These are phyloP conservation scores for Ganaspis brasiliensis DNA, from an alignment of 2,888 invertebrate genomes.

Conservation along the genomic window DNA sequence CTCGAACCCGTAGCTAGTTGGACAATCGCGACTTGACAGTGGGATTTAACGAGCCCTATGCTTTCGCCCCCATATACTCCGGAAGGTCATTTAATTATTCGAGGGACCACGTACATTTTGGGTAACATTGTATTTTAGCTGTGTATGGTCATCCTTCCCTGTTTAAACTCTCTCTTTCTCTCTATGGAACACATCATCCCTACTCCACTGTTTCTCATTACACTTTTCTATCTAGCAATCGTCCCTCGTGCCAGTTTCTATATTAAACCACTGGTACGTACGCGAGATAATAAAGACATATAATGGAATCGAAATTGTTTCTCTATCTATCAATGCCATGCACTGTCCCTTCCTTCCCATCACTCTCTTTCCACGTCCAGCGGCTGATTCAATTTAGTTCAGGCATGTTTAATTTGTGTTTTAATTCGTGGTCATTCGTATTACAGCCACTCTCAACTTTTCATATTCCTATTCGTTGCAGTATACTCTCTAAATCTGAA, in stretches of 20 bases:
- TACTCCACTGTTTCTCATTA: conserved; percentile 49
- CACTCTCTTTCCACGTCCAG: conserved; percentile 49
- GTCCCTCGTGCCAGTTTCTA: conserved; percentile 73
- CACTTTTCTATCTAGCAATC: conserved; percentile 57
- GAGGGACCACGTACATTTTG: conserved; percentile 62
- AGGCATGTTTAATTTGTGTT: conserved; percentile 75
- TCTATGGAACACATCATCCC: conserved; percentile 47
- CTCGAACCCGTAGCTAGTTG: conserved; percentile 72
- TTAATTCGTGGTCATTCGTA: conserved; percentile 66
- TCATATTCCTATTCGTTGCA: background rate
- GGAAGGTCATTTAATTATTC: conserved; percentile 81
- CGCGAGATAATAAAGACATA: conserved; percentile 78
- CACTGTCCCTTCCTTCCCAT: conserved; percentile 62
- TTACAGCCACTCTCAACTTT: conserved; percentile 46
- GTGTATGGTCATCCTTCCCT: conserved; percentile 47
- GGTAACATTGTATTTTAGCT: conserved; percentile 48
- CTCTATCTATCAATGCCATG: conserved; percentile 79
- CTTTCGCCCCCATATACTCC: conserved; percentile 69
- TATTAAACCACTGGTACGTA: conserved; percentile 76
- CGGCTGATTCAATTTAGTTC: conserved; percentile 73
- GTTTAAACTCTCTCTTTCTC: conserved; percentile 44
- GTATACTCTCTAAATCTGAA: no score
- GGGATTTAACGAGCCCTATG: conserved; percentile 80
- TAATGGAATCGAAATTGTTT: conserved; percentile 80
- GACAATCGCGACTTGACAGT: conserved; percentile 80